Conservation (phyloP, 2,797 vertebrate genomes). For the Eospalax fontanierii region DNA sequence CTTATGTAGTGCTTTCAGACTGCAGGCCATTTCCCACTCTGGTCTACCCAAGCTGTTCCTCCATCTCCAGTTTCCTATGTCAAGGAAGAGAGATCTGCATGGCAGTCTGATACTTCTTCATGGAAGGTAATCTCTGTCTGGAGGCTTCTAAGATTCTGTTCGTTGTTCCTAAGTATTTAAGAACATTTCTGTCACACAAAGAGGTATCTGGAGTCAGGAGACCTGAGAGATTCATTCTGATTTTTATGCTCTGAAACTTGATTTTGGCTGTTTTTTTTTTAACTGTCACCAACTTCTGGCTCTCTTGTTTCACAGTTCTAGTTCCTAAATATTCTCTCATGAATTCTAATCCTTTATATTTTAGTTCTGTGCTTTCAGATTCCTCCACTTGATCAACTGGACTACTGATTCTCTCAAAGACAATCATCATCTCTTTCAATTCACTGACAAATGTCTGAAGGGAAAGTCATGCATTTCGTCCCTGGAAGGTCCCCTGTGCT, state of each 20-base stretch:
- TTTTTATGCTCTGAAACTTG: neutral
- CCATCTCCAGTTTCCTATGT: neutral
- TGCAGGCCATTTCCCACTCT: neutral
- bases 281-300: neutral
- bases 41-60: neutral
- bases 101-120: neutral
- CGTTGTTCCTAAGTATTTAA: neutral
- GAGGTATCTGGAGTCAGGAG: neutral
- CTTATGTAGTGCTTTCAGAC: neutral
- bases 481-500: neutral
- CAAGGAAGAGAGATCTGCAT: neutral
- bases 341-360: constrained; percentile 21
- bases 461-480: neutral
- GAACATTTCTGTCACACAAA: neutral
- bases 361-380: constrained; percentile 25
- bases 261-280: constrained; percentile 30
- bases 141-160: constrained; percentile 41
- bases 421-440: neutral
- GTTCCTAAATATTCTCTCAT: neutral
- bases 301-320: neutral
- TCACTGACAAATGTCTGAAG: neutral
- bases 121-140: neutral
- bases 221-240: neutral
- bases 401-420: neutral
- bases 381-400: neutral